phyloP scores from a whole-genome alignment of 2,888 invertebrate genomes.

The Tetheella fluctuosa region DNA sequence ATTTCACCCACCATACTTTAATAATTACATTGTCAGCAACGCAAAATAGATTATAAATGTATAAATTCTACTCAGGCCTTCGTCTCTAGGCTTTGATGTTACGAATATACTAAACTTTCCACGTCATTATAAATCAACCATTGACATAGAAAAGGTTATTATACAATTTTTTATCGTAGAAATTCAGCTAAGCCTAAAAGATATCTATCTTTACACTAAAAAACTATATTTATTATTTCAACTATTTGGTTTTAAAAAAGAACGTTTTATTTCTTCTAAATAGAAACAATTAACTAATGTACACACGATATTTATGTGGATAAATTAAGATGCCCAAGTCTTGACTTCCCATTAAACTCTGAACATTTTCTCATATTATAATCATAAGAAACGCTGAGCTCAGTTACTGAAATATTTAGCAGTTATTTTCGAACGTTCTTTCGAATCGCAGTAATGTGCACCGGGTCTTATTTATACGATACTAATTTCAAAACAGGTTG shows the following conservation, averaged over 20 bases:
- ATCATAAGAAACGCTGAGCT: not conserved
- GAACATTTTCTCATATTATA: not conserved
- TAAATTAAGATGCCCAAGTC: constrained; percentile 37
- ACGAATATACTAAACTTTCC: not conserved
- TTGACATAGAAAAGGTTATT: not conserved
- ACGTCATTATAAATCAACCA: not conserved
- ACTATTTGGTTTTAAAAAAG: constrained; percentile 60
- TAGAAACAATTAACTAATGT: constrained; percentile 48
- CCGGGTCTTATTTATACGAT: not conserved
- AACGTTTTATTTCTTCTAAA: constrained; percentile 40
- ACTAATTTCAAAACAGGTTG: not conserved
- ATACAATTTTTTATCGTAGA: not conserved
- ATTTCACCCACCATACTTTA: not conserved
- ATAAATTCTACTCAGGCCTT: constrained; percentile 9
- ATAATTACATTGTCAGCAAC: not conserved
- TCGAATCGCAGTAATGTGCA: not conserved
- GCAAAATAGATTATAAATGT: constrained; percentile 6
- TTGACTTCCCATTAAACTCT: not conserved
- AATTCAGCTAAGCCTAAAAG: constrained; percentile 14
- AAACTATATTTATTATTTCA: constrained; percentile 37
- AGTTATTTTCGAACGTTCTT: too few species aligned
- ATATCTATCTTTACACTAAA: constrained; percentile 15
- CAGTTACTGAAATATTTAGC: not conserved
- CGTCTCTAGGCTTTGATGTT: not conserved
- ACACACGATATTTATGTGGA: constrained; percentile 40